A percentile compares a stretch with the other conserved stretches of the same genome.
Evolutionary conservation across 2,113 vertebrate species (phyloP).

Genomic region (Strix uralensis): DNA sequence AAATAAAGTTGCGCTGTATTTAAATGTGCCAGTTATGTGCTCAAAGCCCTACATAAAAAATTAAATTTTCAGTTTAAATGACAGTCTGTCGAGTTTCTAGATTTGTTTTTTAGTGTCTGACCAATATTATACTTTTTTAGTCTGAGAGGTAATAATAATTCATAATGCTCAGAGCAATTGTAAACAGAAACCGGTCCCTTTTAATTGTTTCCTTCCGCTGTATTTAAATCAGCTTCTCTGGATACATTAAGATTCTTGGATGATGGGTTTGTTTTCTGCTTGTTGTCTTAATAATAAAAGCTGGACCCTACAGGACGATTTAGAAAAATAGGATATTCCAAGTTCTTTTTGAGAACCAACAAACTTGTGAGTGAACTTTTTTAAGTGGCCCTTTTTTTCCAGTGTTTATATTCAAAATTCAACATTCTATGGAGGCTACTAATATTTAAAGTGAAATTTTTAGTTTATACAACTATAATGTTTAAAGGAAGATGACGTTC

Average conservation of each 20-base stretch:
- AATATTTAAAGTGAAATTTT: background rate
- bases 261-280: conserved; percentile 49
- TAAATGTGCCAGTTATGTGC: conserved; percentile 47
- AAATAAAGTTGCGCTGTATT: conserved; percentile 45
- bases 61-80: conserved; percentile 36
- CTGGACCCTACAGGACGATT: conserved; percentile 16
- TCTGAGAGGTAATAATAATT: conserved; percentile 52
- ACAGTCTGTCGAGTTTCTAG: conserved; percentile 2
- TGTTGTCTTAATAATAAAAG: conserved; percentile 29
- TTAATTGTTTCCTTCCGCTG: conserved; percentile 71
- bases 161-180: conserved; percentile 31
- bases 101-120: conserved; percentile 31
- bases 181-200: conserved; percentile 54
- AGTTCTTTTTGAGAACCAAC: background rate
- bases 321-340: background rate
- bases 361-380: background rate
- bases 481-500: background rate
- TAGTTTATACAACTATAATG: background rate
- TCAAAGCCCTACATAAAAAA: conserved; percentile 30
- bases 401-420: background rate
- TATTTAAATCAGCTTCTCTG: conserved; percentile 56
- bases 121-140: conserved; percentile 2
- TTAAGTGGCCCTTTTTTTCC: background rate
- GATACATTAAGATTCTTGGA: conserved; percentile 42
- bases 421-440: background rate